Conservation (phyloP, 2,888 invertebrate species). For the Crematogaster levior region DNA sequence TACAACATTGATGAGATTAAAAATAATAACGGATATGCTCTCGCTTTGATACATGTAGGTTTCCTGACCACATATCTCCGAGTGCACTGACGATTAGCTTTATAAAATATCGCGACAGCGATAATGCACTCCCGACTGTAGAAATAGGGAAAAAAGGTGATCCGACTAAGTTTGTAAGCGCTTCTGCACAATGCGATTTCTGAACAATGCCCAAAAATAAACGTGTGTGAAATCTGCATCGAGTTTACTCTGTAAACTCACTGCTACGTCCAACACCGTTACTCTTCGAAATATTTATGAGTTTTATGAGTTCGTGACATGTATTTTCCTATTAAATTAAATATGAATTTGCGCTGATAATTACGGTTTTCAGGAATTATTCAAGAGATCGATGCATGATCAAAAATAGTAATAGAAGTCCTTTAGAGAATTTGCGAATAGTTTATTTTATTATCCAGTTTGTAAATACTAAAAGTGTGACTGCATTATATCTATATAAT, state of each 20-base stretch:
- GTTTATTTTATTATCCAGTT: neutral
- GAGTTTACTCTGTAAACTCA: conserved; percentile 27
- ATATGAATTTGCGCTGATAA: conserved; percentile 5
- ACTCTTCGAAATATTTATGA: conserved; percentile 15
- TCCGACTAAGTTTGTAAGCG: conserved; percentile 21
- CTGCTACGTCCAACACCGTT: neutral
- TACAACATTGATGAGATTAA: neutral
- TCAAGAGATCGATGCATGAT: neutral
- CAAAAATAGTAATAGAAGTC: conserved; percentile 2
- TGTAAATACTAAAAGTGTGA: neutral
- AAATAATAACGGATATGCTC: neutral
- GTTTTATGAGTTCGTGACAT: conserved; percentile 3
- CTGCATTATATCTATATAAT: neutral
- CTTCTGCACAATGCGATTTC: no score
- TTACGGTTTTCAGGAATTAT: conserved; percentile 7
- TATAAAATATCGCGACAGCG: conserved; percentile 52
- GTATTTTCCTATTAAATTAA: conserved; percentile 17
- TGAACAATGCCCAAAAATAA: conserved; percentile 50
- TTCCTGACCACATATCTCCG: conserved; percentile 28
- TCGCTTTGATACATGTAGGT: conserved; percentile 11
- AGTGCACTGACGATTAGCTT: conserved; percentile 58
- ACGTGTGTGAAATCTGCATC: conserved; percentile 34
- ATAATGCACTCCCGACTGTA: conserved; percentile 34
- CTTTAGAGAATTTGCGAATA: conserved; percentile 22
- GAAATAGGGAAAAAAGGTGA: conserved; percentile 35